These are phyloP conservation scores for Lontra canadensis DNA, from an alignment of 2,113 vertebrate species.

Conservation along the genomic window DNA sequence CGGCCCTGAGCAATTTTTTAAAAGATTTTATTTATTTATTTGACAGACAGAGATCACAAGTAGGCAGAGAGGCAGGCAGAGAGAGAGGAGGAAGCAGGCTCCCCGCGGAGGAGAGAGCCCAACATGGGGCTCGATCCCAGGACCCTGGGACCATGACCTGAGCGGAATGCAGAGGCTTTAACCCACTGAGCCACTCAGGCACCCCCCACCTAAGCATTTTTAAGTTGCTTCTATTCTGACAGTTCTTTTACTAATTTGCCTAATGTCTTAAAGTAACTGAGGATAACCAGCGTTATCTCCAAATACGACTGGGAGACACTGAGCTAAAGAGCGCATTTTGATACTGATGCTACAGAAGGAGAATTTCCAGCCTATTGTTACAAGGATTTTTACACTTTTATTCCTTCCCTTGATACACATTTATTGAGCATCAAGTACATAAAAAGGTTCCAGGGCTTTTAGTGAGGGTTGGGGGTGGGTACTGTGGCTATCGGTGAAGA, in stretches of 20 bases:
- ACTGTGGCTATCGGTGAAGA: neutral
- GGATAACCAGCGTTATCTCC: neutral
- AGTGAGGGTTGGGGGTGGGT: neutral
- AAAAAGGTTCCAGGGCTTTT: neutral
- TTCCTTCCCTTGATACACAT: neutral
- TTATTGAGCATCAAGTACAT: neutral
- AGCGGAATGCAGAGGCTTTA: neutral
- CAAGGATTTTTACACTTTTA: neutral
- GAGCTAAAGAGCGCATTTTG: neutral
- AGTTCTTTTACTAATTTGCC: neutral
- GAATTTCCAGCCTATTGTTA: neutral
- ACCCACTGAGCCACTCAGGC: neutral
- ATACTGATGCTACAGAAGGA: neutral
- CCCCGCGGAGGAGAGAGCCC: neutral
- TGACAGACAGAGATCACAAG: too few species aligned
- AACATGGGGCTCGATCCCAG: accelerated
- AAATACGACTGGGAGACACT: neutral
- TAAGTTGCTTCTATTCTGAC: neutral
- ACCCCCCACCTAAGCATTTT: neutral
- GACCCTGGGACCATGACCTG: neutral
- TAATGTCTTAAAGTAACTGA: neutral
- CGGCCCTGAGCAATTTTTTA: too few species aligned
- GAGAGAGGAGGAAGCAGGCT: neutral
- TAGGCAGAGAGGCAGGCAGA: too few species aligned
- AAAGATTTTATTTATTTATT: too few species aligned